Evolutionary conservation across 2,797 vertebrate genomes (phyloP).

Genomic region (Huso huso): DNA sequence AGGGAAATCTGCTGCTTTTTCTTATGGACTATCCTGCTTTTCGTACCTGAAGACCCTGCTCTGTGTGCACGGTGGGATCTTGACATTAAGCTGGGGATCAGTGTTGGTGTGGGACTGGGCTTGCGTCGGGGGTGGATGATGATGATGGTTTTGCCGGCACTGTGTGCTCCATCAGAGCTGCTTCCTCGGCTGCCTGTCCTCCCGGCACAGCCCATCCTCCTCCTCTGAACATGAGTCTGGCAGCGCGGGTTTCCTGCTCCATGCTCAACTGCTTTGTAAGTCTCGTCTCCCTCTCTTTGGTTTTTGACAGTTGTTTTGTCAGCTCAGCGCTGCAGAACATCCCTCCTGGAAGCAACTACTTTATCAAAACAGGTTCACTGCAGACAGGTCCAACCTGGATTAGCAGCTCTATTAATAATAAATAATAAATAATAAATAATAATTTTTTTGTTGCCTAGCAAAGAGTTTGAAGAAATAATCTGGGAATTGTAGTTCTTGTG

Average conservation of each 20-base stretch:
- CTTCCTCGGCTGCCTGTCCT: slow-evolving; percentile 51
- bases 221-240: slow-evolving; percentile 84
- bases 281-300: slow-evolving; percentile 27
- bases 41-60: slow-evolving; percentile 13
- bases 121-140: slow-evolving; percentile 21
- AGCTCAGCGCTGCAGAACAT: too few species aligned
- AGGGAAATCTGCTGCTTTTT: not conserved
- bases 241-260: slow-evolving; percentile 90
- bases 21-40: slow-evolving; percentile 33
- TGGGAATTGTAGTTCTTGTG: too few species aligned
- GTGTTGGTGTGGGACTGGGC: slow-evolving; percentile 1
- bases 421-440: too few species aligned
- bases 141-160: slow-evolving; percentile 61
- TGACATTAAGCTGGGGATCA: slow-evolving; percentile 13
- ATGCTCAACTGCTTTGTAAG: slow-evolving; percentile 99
- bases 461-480: too few species aligned
- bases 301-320: too few species aligned
- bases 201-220: slow-evolving; percentile 47
- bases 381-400: too few species aligned
- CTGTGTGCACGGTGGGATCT: slow-evolving; percentile 2
- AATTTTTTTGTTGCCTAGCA: too few species aligned
- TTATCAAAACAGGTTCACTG: too few species aligned
- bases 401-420: too few species aligned
- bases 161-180: slow-evolving; percentile 41
- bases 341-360: too few species aligned